Conservation (phyloP, 1,140 invertebrate species). For the Vollenhovia emeryi region DNA sequence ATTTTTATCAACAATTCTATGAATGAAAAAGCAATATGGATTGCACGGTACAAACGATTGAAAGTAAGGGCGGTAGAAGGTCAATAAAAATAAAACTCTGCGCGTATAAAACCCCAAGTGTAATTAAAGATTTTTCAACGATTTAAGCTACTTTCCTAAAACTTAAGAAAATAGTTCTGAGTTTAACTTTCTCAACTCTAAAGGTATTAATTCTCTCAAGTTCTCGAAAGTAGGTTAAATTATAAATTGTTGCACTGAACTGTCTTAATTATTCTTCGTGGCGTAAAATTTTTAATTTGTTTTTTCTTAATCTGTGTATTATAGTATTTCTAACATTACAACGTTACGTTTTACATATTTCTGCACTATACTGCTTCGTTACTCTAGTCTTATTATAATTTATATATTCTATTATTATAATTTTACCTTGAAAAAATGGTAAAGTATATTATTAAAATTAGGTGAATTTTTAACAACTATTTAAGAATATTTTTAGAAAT, state of each 20-base stretch:
- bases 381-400: not conserved
- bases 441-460: constrained; percentile 7
- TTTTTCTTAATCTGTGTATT: not conserved
- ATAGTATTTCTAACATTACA: not conserved
- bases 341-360: not conserved
- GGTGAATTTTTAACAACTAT: not conserved
- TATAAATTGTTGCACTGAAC: not conserved
- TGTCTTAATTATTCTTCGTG: not conserved
- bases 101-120: not conserved
- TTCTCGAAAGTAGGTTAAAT: not conserved
- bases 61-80: not conserved
- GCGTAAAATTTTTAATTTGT: not conserved
- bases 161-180: not conserved
- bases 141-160: not conserved
- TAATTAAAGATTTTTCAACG: not conserved
- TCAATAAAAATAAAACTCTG: not conserved
- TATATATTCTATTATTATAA: not conserved
- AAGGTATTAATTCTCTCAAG: constrained; percentile 17
- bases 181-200: not conserved
- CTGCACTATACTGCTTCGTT: not conserved
- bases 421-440: not conserved
- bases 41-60: not conserved
- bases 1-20: not conserved
- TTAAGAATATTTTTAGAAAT: not conserved
- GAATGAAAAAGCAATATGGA: not conserved